Conservation (phyloP, 2,888 invertebrate genomes). For the Byasa hedistus region DNA sequence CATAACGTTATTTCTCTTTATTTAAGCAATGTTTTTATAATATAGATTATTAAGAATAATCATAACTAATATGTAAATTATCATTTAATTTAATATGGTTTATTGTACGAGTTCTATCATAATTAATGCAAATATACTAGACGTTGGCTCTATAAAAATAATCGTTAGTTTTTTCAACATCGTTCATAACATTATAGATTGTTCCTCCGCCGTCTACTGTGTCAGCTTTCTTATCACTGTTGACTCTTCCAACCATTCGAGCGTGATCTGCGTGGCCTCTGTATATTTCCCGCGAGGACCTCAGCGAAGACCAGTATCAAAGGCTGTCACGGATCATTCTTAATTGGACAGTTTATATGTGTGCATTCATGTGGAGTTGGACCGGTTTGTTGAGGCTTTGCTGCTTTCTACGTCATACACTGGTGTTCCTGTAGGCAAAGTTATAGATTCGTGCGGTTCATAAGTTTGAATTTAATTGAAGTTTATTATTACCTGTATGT, state of each 20-base stretch:
- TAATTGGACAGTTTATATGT: constrained; percentile 70
- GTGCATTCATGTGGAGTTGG: constrained; percentile 67
- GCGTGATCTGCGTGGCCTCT: constrained; percentile 54
- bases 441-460: constrained; percentile 57
- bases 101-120: neutral
- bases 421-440: constrained; percentile 62
- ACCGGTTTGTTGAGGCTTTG: constrained; percentile 70
- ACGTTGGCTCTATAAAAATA: neutral
- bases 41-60: neutral
- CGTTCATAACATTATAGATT: constrained; percentile 39
- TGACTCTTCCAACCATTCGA: constrained; percentile 56
- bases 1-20: too few species aligned
- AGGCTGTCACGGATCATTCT: constrained; percentile 65
- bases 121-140: constrained; percentile 6
- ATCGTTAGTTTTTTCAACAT: constrained; percentile 22
- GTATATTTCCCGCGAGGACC: constrained; percentile 44
- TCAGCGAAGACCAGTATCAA: constrained; percentile 56
- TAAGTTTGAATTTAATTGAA: constrained; percentile 61
- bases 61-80: too few species aligned
- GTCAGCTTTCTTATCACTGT: constrained; percentile 71
- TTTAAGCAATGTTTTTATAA: neutral
- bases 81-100: neutral
- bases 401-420: constrained; percentile 73
- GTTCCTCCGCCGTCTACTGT: constrained; percentile 45
- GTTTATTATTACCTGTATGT: constrained; percentile 74